Evolutionary conservation across 2,888 invertebrate species (phyloP), one percentile per base, ranked within the genome.

Genomic region (Nomada fucata): DNA sequence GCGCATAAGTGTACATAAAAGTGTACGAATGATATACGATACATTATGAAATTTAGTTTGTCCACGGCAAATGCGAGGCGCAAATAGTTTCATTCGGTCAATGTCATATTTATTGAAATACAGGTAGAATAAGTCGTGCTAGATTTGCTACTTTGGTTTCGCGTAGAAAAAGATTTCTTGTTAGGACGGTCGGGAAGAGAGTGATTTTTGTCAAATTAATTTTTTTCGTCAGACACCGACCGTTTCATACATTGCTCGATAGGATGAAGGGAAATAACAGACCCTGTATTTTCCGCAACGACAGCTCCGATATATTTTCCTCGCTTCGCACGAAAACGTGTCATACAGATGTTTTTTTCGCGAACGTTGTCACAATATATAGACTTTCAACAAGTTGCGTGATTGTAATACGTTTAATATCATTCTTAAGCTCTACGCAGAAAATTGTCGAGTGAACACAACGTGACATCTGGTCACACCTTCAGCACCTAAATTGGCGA

Each of bases 391-490:
- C 70, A 83, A 83, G 79, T 79, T 86, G 85, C 82, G 57, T 75
- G 47, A 75, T 55, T 67, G 59, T 63, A 63, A 29, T 76, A 65
- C 47, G 47, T 47, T 47, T 47, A 47, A 73, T 77, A 74, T 78
- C 55, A 69, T 79, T 82, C 76, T 80, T 86, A 86, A 88, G 83
- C 82, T 86, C 83, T 86, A 87, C 74, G 75, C 77, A 83, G 83
- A 82, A 81, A 82, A 73, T 81, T 84, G 78, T 79, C 77, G 69
- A 83, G 76, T 89, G 87, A 89, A 89, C 89, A 87, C 89, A 89
- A 83, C 77, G 84, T 78, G 80, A 84, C 82, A 20, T 68, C 20
- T 63, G n/a, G 69, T 52, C 55, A 76, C 75, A 81, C 77, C 64
- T 59, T 70, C 77, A 72, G 75, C 80, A 74, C 63, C 81, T 80